Evolutionary conservation across 35 echinoderm and acorn worm genomes (phyloP).

Genomic region (Ophiothrix spiculata): DNA sequence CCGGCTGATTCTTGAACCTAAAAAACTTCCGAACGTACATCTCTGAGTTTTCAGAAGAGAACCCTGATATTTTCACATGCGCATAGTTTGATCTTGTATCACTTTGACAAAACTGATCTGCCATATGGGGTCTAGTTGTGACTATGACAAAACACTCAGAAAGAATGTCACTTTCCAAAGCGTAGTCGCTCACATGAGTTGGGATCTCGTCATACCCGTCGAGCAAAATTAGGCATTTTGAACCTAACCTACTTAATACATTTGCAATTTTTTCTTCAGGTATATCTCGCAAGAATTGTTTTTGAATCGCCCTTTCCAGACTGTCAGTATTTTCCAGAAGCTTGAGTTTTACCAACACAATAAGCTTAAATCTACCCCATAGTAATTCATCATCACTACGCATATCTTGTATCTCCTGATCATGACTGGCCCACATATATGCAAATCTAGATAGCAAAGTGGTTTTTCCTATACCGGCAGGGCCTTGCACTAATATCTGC

Average conservation of each 20-base stretch:
- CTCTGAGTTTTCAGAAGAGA: neutral
- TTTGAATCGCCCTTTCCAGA: neutral
- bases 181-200: neutral
- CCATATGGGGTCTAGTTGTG: neutral
- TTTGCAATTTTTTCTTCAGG: neutral
- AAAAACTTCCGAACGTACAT: neutral
- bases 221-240: neutral
- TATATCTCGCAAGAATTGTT: neutral
- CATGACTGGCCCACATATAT: neutral
- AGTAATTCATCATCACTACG: neutral
- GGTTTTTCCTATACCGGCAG: neutral
- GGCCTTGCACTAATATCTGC: neutral
- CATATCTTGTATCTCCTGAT: neutral
- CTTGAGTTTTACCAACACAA: neutral
- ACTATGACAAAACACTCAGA: neutral
- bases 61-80: neutral
- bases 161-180: neutral
- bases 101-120: neutral
- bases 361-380: neutral
- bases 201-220: neutral
- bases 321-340: neutral
- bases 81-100: neutral
- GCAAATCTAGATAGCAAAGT: neutral
- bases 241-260: neutral
- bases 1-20: neutral